These are phyloP conservation scores for Eolophus roseicapilla DNA, from an alignment of 2,113 vertebrate species.

Conservation along the genomic window DNA sequence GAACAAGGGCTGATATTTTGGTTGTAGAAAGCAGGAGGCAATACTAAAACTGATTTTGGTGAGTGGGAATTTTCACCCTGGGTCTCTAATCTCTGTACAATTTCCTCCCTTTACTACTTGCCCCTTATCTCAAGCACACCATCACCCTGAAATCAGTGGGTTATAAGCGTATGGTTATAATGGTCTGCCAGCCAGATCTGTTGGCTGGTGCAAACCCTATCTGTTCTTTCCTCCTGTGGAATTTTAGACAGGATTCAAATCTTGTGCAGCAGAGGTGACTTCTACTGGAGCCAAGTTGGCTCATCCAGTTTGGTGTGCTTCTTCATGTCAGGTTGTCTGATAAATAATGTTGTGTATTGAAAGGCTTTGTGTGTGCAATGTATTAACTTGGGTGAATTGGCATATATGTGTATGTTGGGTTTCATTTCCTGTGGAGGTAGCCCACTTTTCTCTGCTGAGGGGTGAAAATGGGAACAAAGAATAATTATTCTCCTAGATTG, in stretches of 20 bases:
- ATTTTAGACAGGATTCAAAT: background rate
- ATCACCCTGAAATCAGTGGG: background rate
- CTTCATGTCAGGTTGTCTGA: background rate
- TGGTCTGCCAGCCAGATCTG: background rate
- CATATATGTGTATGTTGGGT: background rate
- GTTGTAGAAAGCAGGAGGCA: background rate
- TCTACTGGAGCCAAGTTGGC: background rate
- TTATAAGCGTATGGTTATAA: background rate
- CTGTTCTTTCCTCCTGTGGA: background rate
- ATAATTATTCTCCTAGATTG: background rate
- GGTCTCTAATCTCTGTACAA: background rate
- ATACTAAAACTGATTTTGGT: background rate
- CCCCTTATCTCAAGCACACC: background rate
- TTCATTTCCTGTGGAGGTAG: background rate
- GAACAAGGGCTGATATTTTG: background rate
- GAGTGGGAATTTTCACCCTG: background rate
- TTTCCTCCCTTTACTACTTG: background rate
- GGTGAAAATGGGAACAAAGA: background rate
- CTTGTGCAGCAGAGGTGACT: background rate
- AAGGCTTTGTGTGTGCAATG: background rate
- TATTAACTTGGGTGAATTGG: background rate
- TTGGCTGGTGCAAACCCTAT: background rate
- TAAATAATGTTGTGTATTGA: background rate
- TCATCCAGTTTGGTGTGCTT: background rate
- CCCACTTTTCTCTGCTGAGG: background rate